phyloP scores from a whole-genome alignment of 2,797 vertebrate genomes.

The Crenichthys baileyi region DNA sequence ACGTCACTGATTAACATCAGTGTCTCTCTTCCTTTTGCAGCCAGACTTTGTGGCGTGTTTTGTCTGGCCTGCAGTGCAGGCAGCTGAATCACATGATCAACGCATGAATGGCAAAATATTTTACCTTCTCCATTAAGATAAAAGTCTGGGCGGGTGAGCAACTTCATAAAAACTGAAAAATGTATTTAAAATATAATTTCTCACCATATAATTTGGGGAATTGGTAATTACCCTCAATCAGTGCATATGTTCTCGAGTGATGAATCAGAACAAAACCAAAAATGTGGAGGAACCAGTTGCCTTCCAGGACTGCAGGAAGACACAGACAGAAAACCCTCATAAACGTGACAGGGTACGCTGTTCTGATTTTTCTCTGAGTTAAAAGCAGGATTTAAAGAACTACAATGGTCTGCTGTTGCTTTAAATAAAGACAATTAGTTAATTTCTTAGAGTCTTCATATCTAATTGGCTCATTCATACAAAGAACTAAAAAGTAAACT shows the following conservation, averaged over 20 bases:
- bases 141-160: not conserved
- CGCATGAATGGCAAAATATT: conserved; percentile 25
- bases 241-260: not conserved
- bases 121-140: conserved; percentile 19
- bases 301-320: conserved; percentile 8
- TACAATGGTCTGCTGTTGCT: conserved; percentile 13
- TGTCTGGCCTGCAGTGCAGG: conserved; percentile 37
- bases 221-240: not conserved
- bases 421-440: conserved; percentile 28
- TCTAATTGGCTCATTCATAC: conserved; percentile 22
- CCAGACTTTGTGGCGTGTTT: conserved; percentile 55
- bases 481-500: conserved; percentile 7
- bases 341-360: conserved; percentile 31
- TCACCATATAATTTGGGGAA: not conserved
- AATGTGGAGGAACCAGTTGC: conserved; percentile 21
- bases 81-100: conserved; percentile 53
- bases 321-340: conserved; percentile 9
- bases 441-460: not conserved
- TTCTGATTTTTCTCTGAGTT: conserved; percentile 33
- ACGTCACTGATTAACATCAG: conserved; percentile 29
- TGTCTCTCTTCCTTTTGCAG: conserved; percentile 39
- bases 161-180: not conserved
- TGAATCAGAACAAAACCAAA: not conserved
- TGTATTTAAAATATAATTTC: not conserved
- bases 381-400: conserved; percentile 24